These are phyloP conservation scores for Centropyge bicolor DNA, from an alignment of 2,797 vertebrate species.

Conservation along the genomic window DNA sequence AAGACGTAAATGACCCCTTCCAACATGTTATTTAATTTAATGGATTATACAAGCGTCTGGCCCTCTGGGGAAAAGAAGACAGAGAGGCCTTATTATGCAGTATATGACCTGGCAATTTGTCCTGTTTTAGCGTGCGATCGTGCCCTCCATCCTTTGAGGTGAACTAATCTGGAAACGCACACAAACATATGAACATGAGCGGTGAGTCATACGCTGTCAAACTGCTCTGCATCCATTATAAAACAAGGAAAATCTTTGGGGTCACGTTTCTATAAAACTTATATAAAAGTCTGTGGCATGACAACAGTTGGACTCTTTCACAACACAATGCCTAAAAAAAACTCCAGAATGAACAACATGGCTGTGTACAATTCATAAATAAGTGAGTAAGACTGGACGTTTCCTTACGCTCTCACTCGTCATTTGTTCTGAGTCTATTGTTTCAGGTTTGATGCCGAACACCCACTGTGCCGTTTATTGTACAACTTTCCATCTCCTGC, in stretches of 20 bases:
- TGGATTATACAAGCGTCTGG: conserved; percentile 50
- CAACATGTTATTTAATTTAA: conserved; percentile 50
- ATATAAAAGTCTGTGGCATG: conserved; percentile 31
- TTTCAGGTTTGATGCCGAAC: conserved; percentile 52
- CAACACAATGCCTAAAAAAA: conserved; percentile 10
- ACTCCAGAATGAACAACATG: conserved; percentile 14
- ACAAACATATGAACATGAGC: conserved; percentile 33
- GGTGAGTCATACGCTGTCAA: conserved; percentile 44
- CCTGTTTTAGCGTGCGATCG: conserved; percentile 35
- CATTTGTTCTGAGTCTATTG: conserved; percentile 53
- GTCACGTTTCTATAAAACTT: conserved; percentile 40
- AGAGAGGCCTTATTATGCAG: conserved; percentile 41
- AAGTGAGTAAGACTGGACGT: conserved; percentile 37
- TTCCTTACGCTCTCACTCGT: conserved; percentile 30
- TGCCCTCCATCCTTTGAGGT: conserved; percentile 24
- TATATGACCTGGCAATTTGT: conserved; percentile 52
- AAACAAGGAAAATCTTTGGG: conserved; percentile 37
- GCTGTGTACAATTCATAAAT: conserved; percentile 40
- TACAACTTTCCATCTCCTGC: conserved; percentile 48
- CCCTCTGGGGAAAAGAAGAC: conserved; percentile 18
- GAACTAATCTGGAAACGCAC: conserved; percentile 44
- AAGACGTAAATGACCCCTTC: conserved; percentile 49
- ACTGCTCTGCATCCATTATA: conserved; percentile 23
- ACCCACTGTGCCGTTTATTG: conserved; percentile 57
- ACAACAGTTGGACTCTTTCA: conserved; percentile 38